Percentiles rank a stretch among this genome's conserved stretches.
phyloP scores from a whole-genome alignment of 1,140 invertebrate species.

The Diuraphis noxia region DNA sequence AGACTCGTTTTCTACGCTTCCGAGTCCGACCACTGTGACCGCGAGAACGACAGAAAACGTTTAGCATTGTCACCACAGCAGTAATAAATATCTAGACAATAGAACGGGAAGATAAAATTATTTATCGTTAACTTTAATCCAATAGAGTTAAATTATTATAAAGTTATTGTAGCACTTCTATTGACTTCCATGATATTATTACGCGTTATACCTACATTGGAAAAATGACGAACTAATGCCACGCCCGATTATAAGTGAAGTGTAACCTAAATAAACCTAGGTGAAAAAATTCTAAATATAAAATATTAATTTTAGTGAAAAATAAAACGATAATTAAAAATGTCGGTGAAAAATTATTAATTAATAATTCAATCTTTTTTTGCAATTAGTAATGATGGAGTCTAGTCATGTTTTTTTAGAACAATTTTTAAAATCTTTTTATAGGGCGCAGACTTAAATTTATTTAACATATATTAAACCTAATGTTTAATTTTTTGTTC shows the following conservation, averaged over 20 bases:
- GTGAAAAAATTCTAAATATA: background rate
- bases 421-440: background rate
- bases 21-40: background rate
- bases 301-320: background rate
- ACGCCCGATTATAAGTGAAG: background rate
- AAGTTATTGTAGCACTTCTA: background rate
- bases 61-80: background rate
- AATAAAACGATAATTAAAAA: background rate
- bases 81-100: conserved; percentile 1
- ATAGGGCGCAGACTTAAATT: background rate
- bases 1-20: background rate
- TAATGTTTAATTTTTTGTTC: background rate
- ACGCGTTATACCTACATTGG: background rate
- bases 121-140: background rate
- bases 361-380: background rate
- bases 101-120: background rate
- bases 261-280: background rate
- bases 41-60: background rate
- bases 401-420: background rate
- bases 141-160: background rate
- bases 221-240: background rate
- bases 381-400: background rate
- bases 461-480: background rate
- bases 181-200: background rate
- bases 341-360: too few species aligned